phyloP scores from a whole-genome alignment of 2,797 vertebrate species.

The Argyrosomus regius region DNA sequence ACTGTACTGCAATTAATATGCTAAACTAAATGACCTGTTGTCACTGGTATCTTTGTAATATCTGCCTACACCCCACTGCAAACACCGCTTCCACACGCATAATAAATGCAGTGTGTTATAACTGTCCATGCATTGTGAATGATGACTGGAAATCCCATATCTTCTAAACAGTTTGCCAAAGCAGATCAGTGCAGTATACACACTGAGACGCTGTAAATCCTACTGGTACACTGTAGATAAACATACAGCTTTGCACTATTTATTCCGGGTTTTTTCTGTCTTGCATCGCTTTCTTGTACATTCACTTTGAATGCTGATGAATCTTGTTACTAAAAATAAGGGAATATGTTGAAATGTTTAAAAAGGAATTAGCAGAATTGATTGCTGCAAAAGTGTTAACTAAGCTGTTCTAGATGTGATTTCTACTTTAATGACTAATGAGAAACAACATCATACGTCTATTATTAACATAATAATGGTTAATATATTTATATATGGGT shows the following conservation, averaged over 20 bases:
- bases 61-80: conserved; percentile 5
- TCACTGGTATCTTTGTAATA: conserved; percentile 41
- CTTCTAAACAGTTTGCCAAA: conserved; percentile 46
- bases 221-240: conserved; percentile 44
- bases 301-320: conserved; percentile 5
- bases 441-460: background rate
- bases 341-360: background rate
- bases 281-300: conserved; percentile 5
- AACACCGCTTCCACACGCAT: background rate
- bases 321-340: background rate
- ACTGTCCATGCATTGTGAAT: conserved; percentile 16
- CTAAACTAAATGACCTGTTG: conserved; percentile 46
- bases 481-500: background rate
- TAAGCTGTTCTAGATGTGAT: background rate
- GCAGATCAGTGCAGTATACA: conserved; percentile 35
- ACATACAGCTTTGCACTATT: conserved; percentile 4
- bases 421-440: background rate
- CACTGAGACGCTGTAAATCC: conserved; percentile 24
- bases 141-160: conserved; percentile 30
- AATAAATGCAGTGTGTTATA: conserved; percentile 38
- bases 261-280: conserved; percentile 16
- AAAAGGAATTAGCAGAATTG: background rate
- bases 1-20: conserved; percentile 53
- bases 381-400: background rate
- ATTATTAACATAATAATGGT: background rate